Base-by-base conservation (phyloP, 1,140 invertebrate genomes). In the Drosophila simulans region DNA sequence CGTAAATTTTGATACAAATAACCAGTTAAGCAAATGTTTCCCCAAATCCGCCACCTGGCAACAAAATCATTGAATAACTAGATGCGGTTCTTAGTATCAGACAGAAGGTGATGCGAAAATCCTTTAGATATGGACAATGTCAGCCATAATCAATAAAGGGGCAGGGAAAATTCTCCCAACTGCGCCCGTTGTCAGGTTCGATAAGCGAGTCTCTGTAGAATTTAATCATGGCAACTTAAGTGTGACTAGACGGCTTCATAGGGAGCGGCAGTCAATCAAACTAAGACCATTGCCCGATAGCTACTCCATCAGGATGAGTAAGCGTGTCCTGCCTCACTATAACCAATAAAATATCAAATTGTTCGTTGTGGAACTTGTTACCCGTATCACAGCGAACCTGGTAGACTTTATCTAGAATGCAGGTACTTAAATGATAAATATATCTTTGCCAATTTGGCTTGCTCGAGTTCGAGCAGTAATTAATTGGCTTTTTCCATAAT, bases 201-300 rank as follows among this genome's bases (percentile, higher is more conserved):
- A 88, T 88, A 86, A 86, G 83, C 79, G 46, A 37, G 20, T 48
- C 62, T 60, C 62, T 79, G 70, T 76, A 76, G 88, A 52, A 79
- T 35, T 76, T 56, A 63, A 88, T 79, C 56, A 45, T 34, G 43
- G 35, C 40, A 46, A 58, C 83, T 82, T 69, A 86, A 76, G 39
- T 49, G 34, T 69, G 83, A 76, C 62, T 77, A 78, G 68, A 78
- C 77, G 80, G 49, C 46, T 57, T 46, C 70, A 17, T 45, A 42
- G 75, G 48, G 54, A 51, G 22, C 69, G 73, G 74, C 74, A 86
- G 65, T 75, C 80, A 58, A 74, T 83, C 79, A 82, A 59, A 74
- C 15, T 43, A 57, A 58, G 39, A 43, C 57, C 53, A 39, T 34
- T 43, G 35, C 31, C 37, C 17, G 59, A 58, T 53, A 40, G 48